Evolutionary conservation across 2,113 vertebrate species (phyloP).

Genomic region (Psettodes erumei): DNA sequence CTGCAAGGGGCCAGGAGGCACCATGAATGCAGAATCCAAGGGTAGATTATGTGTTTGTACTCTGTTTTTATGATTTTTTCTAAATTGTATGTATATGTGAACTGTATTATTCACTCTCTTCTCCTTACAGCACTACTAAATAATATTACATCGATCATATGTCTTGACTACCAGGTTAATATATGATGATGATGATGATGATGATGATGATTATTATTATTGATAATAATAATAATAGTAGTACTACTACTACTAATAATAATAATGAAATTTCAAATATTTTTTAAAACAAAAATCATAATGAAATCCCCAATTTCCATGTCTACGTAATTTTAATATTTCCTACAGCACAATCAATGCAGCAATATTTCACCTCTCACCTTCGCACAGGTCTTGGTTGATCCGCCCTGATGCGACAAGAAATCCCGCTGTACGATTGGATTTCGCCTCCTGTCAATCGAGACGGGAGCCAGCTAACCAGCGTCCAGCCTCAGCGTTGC

Average conservation of each 20-base stretch:
- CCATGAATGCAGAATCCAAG: neutral
- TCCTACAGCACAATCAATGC: slow-evolving; percentile 24
- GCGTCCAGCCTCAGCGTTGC: slow-evolving; percentile 72
- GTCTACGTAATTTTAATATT: neutral
- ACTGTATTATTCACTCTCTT: neutral
- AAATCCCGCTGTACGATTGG: slow-evolving; percentile 64
- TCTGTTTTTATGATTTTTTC: neutral
- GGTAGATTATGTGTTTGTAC: neutral
- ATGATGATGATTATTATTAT: too few relatives aligned
- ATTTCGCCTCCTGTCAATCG: slow-evolving; percentile 54
- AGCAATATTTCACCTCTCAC: slow-evolving; percentile 57
- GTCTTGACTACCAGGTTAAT: too few relatives aligned
- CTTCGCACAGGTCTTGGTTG: slow-evolving; percentile 60
- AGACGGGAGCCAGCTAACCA: slow-evolving; percentile 31
- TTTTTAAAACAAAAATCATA: neutral
- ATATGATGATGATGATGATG: too few relatives aligned
- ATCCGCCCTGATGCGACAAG: slow-evolving; percentile 39
- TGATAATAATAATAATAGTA: neutral
- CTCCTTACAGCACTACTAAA: too few relatives aligned
- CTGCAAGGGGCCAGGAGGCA: neutral
- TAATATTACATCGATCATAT: neutral
- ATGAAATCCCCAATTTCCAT: neutral
- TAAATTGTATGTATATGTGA: neutral
- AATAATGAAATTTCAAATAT: too few relatives aligned
- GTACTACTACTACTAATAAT: neutral